Evolutionary conservation across 2,888 invertebrate genomes (phyloP).

Genomic region (Papilio protenor): DNA sequence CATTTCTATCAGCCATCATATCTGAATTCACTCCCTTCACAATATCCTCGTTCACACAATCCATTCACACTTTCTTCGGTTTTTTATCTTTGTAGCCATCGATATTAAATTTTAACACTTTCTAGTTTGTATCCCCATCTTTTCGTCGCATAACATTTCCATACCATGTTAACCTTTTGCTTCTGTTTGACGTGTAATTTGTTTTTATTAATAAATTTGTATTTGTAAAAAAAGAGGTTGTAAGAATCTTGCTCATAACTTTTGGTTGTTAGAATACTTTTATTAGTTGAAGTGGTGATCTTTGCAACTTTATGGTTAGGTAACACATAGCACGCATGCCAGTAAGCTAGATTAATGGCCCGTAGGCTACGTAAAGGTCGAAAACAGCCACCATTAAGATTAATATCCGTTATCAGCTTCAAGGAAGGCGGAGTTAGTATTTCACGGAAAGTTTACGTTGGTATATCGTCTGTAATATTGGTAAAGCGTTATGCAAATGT

Average conservation of each 20-base stretch:
- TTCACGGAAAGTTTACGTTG: background rate
- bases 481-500: slow-evolving; percentile 27
- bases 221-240: too few relatives aligned
- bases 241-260: background rate
- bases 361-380: slow-evolving; percentile 8
- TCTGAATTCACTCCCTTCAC: too few relatives aligned
- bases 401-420: slow-evolving; percentile 7
- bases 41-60: too few relatives aligned
- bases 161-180: too few relatives aligned
- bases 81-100: too few relatives aligned
- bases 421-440: background rate
- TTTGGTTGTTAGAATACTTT: background rate
- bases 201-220: too few relatives aligned
- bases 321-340: slow-evolving; percentile 26
- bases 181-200: too few relatives aligned
- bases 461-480: slow-evolving; percentile 14
- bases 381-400: slow-evolving; percentile 12
- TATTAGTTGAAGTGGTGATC: background rate
- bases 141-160: too few relatives aligned
- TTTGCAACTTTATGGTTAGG: slow-evolving; percentile 26
- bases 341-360: slow-evolving; percentile 20
- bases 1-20: too few relatives aligned
- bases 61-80: too few relatives aligned
- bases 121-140: too few relatives aligned
- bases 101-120: too few relatives aligned